Evolutionary conservation across 2,113 vertebrate genomes (phyloP).

Genomic region (Leucosticte australis): DNA sequence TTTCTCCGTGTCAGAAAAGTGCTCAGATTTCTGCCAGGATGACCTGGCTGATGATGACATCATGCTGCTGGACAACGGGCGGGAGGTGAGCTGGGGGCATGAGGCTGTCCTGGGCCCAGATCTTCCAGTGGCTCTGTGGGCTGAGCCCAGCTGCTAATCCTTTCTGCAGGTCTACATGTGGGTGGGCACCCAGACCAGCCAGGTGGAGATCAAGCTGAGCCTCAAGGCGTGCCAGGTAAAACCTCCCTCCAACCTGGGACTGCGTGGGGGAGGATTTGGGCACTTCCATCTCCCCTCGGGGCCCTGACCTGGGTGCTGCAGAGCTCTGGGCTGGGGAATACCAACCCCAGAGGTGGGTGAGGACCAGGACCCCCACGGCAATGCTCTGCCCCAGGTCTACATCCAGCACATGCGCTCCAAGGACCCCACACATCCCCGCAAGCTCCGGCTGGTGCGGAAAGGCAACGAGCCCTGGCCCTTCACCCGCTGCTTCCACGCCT

Average conservation of each 20-base stretch:
- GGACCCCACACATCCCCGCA: slow-evolving; percentile 80
- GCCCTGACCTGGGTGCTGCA: neutral
- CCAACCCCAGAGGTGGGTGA: neutral
- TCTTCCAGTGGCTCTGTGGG: rapidly evolving
- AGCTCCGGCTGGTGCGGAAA: slow-evolving; percentile 93
- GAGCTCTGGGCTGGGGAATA: neutral
- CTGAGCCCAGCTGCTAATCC: neutral
- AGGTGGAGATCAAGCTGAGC: slow-evolving; percentile 97
- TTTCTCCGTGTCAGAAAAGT: slow-evolving; percentile 95
- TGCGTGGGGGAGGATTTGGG: rapidly evolving
- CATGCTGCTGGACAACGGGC: slow-evolving; percentile 95
- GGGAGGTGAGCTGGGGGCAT: slow-evolving; percentile 75
- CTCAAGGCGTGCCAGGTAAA: slow-evolving; percentile 95
- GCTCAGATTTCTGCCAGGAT: slow-evolving; percentile 97
- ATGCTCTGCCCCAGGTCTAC: slow-evolving; percentile 82
- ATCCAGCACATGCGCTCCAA: slow-evolving; percentile 97
- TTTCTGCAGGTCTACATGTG: slow-evolving; percentile 94
- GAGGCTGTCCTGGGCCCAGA: too few relatives aligned
- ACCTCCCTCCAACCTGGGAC: neutral
- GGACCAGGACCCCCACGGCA: rapidly evolving
- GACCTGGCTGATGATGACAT: slow-evolving; percentile 97
- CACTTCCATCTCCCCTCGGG: rapidly evolving
- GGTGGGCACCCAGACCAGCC: slow-evolving; percentile 97
- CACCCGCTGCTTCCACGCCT: slow-evolving; percentile 95
- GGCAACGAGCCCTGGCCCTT: slow-evolving; percentile 95